Base-by-base conservation (phyloP, 2,113 vertebrate species). In the Lepidothrix coronata region DNA sequence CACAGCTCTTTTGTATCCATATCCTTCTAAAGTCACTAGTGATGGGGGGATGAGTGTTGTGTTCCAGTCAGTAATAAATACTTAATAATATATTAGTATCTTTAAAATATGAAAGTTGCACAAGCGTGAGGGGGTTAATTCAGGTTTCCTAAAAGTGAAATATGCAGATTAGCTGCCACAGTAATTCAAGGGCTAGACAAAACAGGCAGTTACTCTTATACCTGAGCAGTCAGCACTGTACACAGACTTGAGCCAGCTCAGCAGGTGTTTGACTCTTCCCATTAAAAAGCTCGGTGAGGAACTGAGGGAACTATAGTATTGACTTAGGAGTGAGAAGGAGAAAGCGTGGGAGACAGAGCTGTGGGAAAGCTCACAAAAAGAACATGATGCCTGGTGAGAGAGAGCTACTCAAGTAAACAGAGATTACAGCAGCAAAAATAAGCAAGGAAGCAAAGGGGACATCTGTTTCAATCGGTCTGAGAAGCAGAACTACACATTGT, bases 261-360 rank as follows among this genome's bases (percentile, higher is more conserved):
- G 96, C 88, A 95, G 91, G 95, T 90, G 85, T 57, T 41, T 51
- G 86, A 76, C 92, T 95, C 88, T 88, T 88, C 89, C 82, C 91
- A 93, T 95, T 94, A 91, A 96, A 54, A 52, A 54, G 41, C 92
- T 57, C 84, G 0, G 9, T 13, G 25, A 83, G 67, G 83, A 88
- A 63, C 68, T 25, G 46, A 70, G 72, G 59, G 55, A 96, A 91
- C 81, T 39, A 59, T 1, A 48, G 65, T 5, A 84, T 2, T 85
- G 76, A 87, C 74, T 85, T 48, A 33, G 2, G 43, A 87, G 61
- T 6, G 43, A 94, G 59, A 55, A 92, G 80, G 37, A 91, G 39
- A 95, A 95, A 85, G 96, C 52, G 70, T 96, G 92, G 92, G 93
- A 96, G 90, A 93, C 61, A 75, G 66, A 72, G 52, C 81, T 93